Base-by-base conservation (phyloP, 2,888 invertebrate species). In the Charanyca ferruginea region DNA sequence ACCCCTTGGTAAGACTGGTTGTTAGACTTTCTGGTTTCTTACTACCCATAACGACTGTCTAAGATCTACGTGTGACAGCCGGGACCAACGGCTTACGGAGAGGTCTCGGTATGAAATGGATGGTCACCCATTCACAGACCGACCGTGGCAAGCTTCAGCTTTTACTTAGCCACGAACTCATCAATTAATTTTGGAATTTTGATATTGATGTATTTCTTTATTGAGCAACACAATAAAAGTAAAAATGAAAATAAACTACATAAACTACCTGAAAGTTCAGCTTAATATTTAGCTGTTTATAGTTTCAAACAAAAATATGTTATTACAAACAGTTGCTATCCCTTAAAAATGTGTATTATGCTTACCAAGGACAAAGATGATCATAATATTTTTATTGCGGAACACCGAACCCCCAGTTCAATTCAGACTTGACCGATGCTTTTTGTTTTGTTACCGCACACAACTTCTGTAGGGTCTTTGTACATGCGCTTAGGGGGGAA, bases 381-480 rank as follows among this genome's bases (percentile, higher is more conserved):
- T 5, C 22, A 66, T 51, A 45, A 41, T 61, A 49, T 25, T 52
- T 38, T 49, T 55, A 9, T 49, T 55, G 6, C 48, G 23, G 52
- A 35, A 55, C 68, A 53, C 25, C 18, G 13, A 57, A 59, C 35
- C 44, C 42, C 20, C 35, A n/a, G 22, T 45, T 58, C n/a, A 41
- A 45, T 61, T 61, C 53, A 44, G 8, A 45, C 86, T 88, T 86
- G 86, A 85, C 78, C 78, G 77, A 69, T 72, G 67, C 83, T 83
- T 62, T 90, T 93, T 91, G 88, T 92, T 91, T 87, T 81, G 77
- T 74, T 66, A 59, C 47, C 67, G 66, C 74, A 69, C 76, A 71
- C 68, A 79, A 85, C 84, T 86, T 89, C 87, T 89, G 88, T 87
- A 82, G 73, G 80, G 85, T 84, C 91, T 90, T 92, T 92, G 93